These are phyloP conservation scores for Anoura caudifer DNA, from an alignment of 2,113 vertebrate genomes.

Conservation along the genomic window DNA sequence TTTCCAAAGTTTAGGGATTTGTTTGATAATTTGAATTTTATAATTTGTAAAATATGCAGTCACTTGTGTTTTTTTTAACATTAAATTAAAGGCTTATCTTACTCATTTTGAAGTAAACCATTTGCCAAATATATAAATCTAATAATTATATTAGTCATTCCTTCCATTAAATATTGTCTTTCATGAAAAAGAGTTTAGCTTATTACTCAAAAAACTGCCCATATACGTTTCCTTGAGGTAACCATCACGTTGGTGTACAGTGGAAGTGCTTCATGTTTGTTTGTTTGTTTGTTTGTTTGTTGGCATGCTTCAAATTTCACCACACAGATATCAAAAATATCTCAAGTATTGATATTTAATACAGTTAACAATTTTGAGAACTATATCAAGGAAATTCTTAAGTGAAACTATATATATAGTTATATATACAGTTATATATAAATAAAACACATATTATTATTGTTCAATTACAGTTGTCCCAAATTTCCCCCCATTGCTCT, in stretches of 20 bases:
- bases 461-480: too few species aligned
- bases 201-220: not conserved
- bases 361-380: not conserved
- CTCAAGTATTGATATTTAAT: not conserved
- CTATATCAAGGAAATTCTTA: not conserved
- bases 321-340: not conserved
- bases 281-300: not conserved
- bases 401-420: not conserved
- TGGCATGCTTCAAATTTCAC: not conserved
- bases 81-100: not conserved
- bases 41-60: not conserved
- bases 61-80: not conserved
- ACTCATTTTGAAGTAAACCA: not conserved
- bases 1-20: not conserved
- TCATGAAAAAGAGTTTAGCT: not conserved
- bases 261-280: not conserved
- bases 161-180: not conserved
- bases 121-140: not conserved
- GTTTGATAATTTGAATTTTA: not conserved
- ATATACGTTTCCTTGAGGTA: not conserved
- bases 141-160: not conserved
- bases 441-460: not conserved
- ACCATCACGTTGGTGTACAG: rapidly evolving
- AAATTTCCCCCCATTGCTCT: too few species aligned
- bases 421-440: too few species aligned